Base-by-base conservation (phyloP, 2,797 vertebrate genomes). In the Brachyrhaphis roseni region DNA sequence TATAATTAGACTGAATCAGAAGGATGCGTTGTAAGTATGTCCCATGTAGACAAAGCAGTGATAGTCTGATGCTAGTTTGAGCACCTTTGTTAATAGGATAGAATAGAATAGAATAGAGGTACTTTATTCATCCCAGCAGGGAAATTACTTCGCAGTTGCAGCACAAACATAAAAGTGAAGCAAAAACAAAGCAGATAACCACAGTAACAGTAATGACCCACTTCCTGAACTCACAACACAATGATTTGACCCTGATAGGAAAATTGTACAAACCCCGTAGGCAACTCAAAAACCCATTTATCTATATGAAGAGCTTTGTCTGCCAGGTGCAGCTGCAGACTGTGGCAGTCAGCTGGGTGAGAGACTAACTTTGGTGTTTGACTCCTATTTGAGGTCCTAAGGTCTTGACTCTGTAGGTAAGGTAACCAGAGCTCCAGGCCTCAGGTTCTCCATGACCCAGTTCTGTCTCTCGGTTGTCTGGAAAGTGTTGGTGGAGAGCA, bases 381-480 rank as follows among this genome's bases (percentile, higher is more conserved):
- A 83, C 82, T 86, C 85, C 78, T 1, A 45, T 78, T 80, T 76
- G 81, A 82, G 81, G 76, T 74, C 81, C 72, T 1, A 13, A 77
- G 83, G 83, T 87, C 72, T 78, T 55, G 90, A 88, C 88, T 90
- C 70, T 78, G 64, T 85, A 86, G 89, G 81, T 83, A 49, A 84
- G 71, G 89, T 89, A 94, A 95, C 64, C 73, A 78, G 87, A 94
- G 87, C 89, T 45, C 34, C 80, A 83, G 84, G 88, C 87, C 91
- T 95, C 92, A 79, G 88, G 88, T 95, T 95, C 87, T n/a, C 78
- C 51, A 16, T 90, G 92, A 92, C 94, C 93, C 88, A 93, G 68
- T 91, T 95, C 87, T 90, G 86, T 94, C 91, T 78, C 64, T 79
- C 26, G 72, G 86, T 49, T 79, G 78, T 78, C 83, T 82, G 80